phyloP scores from a whole-genome alignment of 2,113 vertebrate genomes.

The Leiothrix lutea region DNA sequence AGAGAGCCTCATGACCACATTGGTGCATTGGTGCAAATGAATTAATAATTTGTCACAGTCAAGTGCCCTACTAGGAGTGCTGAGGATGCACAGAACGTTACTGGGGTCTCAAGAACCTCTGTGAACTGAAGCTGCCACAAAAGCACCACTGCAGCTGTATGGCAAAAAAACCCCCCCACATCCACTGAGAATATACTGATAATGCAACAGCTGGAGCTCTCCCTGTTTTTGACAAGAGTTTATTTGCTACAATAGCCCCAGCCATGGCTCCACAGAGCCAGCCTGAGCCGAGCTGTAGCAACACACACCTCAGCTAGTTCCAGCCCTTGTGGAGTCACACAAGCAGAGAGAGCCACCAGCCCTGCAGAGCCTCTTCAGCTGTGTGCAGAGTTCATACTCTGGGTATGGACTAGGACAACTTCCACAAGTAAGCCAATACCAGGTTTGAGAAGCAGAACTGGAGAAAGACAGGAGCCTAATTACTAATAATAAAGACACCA shows the following conservation, averaged over 20 bases:
- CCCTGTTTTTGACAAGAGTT: not conserved
- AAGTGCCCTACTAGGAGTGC: not conserved
- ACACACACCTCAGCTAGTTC: fast-evolving
- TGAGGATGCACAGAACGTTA: not conserved
- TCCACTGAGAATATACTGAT: not conserved
- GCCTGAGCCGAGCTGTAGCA: not conserved
- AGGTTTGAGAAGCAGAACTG: not conserved
- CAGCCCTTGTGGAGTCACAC: fast-evolving
- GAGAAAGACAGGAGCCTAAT: not conserved
- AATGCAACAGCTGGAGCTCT: not conserved
- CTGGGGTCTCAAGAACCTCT: not conserved
- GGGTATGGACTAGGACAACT: not conserved
- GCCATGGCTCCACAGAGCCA: not conserved
- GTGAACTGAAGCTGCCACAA: not conserved
- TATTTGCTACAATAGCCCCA: not conserved
- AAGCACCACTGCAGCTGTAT: not conserved
- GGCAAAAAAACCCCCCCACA: too few species aligned
- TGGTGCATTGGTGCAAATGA: not conserved
- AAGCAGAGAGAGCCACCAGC: not conserved
- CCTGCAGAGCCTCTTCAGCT: not conserved
- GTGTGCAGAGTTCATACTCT: fast-evolving
- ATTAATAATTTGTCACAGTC: not conserved
- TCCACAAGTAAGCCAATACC: not conserved
- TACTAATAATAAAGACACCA: not conserved
- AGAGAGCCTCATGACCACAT: not conserved